Percentiles rank a stretch among this genome's conserved stretches.
These are phyloP conservation scores for Dendrophyllia cribrosa DNA, from an alignment of 64 coral and sea anemone genomes.

Conservation along the genomic window DNA sequence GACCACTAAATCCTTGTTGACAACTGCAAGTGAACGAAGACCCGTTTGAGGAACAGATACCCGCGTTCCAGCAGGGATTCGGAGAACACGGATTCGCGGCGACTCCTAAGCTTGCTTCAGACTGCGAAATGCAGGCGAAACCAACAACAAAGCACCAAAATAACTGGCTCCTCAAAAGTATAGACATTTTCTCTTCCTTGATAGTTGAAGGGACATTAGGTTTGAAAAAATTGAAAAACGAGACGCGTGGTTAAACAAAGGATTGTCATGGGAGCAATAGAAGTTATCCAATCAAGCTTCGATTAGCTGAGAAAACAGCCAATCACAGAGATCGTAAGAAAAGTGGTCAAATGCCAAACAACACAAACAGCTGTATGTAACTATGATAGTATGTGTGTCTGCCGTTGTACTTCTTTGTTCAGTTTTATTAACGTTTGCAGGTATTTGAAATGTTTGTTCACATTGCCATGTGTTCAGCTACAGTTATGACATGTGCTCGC, in stretches of 20 bases:
- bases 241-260: constrained; percentile 83
- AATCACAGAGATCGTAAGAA: neutral
- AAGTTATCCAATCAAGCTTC: constrained; percentile 51
- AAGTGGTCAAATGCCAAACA: neutral
- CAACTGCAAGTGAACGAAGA: constrained; percentile 72
- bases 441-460: neutral
- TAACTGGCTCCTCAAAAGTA: neutral
- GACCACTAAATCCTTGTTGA: constrained; percentile 73
- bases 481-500: constrained; percentile 13
- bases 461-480: constrained; percentile 13
- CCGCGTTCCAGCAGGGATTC: constrained; percentile 84
- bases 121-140: constrained; percentile 13
- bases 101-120: constrained; percentile 1
- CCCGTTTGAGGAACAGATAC: constrained; percentile 66
- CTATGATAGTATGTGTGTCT: neutral
- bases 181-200: neutral
- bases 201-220: neutral
- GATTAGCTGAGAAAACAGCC: neutral
- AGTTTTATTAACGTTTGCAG: neutral
- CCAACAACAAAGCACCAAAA: neutral
- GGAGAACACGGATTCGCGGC: constrained; percentile 68
- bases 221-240: constrained; percentile 28
- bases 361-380: neutral
- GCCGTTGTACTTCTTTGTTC: neutral
- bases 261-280: constrained; percentile 72